Conservation (phyloP, 2,113 vertebrate genomes). For the Otis tarda region DNA sequence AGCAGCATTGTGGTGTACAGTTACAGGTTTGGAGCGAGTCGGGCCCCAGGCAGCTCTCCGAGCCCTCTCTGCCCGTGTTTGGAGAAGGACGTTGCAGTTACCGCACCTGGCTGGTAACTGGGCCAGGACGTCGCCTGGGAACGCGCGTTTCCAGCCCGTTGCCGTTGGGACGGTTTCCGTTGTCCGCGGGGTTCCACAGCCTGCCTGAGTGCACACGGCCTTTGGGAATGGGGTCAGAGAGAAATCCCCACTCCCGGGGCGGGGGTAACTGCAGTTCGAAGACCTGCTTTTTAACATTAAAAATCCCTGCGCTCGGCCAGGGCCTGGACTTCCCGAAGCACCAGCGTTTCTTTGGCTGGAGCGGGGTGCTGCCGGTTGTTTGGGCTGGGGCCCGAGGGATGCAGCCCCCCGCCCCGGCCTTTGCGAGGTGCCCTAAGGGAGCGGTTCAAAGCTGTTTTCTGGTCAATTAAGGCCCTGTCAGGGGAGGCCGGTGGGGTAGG, state of each 20-base stretch:
- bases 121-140: rapidly evolving
- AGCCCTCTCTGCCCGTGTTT: background rate
- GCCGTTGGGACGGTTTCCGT: background rate
- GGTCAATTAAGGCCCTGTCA: background rate
- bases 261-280: background rate
- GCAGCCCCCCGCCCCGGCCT: background rate
- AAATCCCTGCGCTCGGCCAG: rapidly evolving
- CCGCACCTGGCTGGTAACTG: rapidly evolving
- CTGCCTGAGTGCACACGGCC: rapidly evolving
- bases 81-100: rapidly evolving
- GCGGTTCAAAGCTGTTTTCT: too few relatives aligned
- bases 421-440: background rate
- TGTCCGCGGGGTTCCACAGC: background rate
- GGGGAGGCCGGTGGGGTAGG: background rate
- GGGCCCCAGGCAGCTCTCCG: rapidly evolving
- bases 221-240: background rate
- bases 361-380: background rate
- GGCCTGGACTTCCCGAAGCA: background rate
- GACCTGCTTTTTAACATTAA: background rate
- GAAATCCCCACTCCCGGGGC: background rate
- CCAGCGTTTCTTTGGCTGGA: too few relatives aligned
- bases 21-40: rapidly evolving
- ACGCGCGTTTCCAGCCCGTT: rapidly evolving
- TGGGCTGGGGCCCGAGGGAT: background rate
- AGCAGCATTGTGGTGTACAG: background rate